Conservation (phyloP, 1,140 invertebrate genomes). For the Apolygus lucorum region DNA sequence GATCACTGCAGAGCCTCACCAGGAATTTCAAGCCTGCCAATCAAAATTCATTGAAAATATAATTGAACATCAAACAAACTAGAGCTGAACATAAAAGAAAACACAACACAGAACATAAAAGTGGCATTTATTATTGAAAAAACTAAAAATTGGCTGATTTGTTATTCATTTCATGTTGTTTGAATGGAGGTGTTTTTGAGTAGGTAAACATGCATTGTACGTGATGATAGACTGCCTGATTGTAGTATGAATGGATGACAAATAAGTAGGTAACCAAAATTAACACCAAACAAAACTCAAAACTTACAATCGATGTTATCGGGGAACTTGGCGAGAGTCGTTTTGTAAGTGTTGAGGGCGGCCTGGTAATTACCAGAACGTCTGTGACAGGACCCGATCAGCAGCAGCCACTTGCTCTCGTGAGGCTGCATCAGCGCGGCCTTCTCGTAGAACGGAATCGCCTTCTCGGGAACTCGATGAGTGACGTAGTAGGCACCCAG, state of each 20-base stretch:
- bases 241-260: too few species aligned
- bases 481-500: slow-evolving; percentile 86
- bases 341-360: slow-evolving; percentile 70
- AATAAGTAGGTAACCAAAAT: too few species aligned
- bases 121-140: too few species aligned
- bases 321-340: slow-evolving; percentile 67
- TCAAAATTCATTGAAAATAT: too few species aligned
- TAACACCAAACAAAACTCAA: neutral
- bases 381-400: slow-evolving; percentile 74
- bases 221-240: too few species aligned
- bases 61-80: too few species aligned
- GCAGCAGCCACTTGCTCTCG: slow-evolving; percentile 73
- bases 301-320: slow-evolving; percentile 74
- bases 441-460: slow-evolving; percentile 77
- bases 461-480: slow-evolving; percentile 79
- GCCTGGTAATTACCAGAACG: slow-evolving; percentile 75
- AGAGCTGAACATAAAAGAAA: too few species aligned
- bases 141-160: neutral
- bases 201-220: too few species aligned
- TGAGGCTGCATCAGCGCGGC: slow-evolving; percentile 79
- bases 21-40: slow-evolving; percentile 74
- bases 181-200: neutral
- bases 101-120: too few species aligned
- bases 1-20: slow-evolving; percentile 68
- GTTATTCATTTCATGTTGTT: neutral